Conservation (phyloP, 2,888 invertebrate genomes). For the Tanytarsus gracilentus region DNA sequence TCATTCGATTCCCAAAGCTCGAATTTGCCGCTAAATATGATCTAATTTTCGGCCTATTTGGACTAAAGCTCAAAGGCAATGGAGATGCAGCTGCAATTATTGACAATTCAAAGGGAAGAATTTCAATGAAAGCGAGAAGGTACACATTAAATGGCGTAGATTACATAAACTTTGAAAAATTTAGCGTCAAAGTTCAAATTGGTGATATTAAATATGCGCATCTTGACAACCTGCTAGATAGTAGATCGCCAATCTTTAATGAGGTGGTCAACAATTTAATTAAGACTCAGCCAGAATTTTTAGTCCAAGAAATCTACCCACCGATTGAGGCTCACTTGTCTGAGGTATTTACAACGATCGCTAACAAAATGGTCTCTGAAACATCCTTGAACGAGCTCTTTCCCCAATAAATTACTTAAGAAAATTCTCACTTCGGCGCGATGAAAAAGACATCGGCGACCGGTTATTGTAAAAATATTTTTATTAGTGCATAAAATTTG, state of each 20-base stretch:
- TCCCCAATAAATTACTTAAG: neutral
- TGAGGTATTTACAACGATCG: conserved; percentile 5
- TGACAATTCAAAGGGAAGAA: conserved; percentile 1
- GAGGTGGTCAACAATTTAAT: conserved; percentile 3
- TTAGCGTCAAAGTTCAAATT: neutral
- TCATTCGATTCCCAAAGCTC: neutral
- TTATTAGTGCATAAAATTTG: too few species aligned
- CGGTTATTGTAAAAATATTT: neutral
- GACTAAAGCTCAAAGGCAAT: neutral
- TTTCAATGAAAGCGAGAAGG: neutral
- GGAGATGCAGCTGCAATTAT: neutral
- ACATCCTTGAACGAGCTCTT: conserved; percentile 14
- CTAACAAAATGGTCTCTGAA: neutral
- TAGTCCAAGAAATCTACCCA: conserved; percentile 7
- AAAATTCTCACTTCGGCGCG: neutral
- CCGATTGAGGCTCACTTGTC: neutral
- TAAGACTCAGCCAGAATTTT: conserved; percentile 2
- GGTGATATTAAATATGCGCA: neutral
- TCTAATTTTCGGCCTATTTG: conserved; percentile 1
- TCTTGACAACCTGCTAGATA: neutral
- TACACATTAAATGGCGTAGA: neutral
- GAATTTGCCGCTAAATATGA: conserved; percentile 12
- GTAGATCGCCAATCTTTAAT: neutral
- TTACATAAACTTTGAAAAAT: conserved; percentile 12
- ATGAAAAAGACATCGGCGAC: too few species aligned